Percentiles rank a stretch among this genome's conserved stretches.
Conservation (phyloP, 2,797 vertebrate genomes). For the Molossus molossus region DNA sequence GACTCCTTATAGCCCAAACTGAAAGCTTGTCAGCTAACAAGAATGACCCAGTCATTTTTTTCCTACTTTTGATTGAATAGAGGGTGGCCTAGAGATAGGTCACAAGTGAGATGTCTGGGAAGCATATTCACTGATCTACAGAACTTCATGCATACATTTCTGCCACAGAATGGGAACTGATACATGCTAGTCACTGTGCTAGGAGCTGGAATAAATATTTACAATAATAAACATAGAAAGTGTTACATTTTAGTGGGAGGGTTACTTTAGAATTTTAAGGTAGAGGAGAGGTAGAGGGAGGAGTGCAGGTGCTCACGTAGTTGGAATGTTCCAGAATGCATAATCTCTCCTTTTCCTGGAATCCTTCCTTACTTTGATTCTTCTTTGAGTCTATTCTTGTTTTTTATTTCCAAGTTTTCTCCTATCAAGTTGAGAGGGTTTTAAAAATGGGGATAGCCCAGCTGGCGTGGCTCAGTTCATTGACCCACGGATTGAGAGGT, state of each 20-base stretch:
- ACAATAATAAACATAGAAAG: not conserved
- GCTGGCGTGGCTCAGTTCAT: no score
- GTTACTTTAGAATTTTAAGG: slow-evolving; percentile 20
- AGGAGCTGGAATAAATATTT: not conserved
- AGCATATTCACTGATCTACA: not conserved
- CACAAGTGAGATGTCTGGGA: not conserved
- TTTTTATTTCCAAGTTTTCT: slow-evolving; percentile 2
- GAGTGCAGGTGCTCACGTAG: not conserved
- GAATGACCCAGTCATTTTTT: not conserved
- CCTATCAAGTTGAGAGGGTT: not conserved
- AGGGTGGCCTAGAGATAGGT: not conserved
- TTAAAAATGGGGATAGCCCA: not conserved
- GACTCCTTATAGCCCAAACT: slow-evolving; percentile 20
- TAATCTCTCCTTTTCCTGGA: not conserved
- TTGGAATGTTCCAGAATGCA: slow-evolving; percentile 30
- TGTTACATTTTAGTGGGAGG: not conserved
- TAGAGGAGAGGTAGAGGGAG: not conserved
- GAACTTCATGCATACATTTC: not conserved
- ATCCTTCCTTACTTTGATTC: not conserved
- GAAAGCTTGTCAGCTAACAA: slow-evolving; percentile 3
- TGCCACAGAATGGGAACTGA: not conserved
- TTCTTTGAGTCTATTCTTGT: not conserved
- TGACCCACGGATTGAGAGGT: no score
- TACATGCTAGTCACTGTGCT: not conserved
- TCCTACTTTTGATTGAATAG: not conserved